Evolutionary conservation across 1,140 invertebrate genomes (phyloP).

Genomic region (Parapsyche elsis): DNA sequence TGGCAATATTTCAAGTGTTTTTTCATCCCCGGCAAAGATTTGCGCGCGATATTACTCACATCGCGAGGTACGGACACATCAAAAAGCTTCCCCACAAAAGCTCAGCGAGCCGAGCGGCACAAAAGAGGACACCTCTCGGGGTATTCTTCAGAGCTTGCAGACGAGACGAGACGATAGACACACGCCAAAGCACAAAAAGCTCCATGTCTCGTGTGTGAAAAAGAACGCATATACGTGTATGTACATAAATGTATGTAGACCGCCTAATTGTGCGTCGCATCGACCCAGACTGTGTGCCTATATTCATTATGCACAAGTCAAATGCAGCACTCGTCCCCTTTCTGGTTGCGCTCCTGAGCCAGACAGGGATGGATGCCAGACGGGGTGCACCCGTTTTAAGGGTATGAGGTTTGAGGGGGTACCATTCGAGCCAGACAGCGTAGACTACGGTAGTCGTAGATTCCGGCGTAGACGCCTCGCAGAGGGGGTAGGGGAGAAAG

Average conservation of each 20-base stretch:
- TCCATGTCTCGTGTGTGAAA: background rate
- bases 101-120: background rate
- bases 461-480: constrained; percentile 26
- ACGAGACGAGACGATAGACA: background rate
- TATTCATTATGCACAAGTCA: constrained; percentile 40
- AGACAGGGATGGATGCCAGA: constrained; percentile 31
- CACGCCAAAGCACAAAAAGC: background rate
- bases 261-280: constrained; percentile 54
- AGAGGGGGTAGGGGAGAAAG: background rate
- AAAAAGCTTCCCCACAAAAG: background rate
- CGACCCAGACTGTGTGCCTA: constrained; percentile 43
- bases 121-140: background rate
- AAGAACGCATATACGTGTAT: constrained; percentile 2
- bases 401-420: background rate
- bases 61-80: no score
- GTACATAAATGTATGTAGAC: background rate
- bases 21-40: no score
- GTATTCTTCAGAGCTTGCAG: background rate
- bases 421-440: constrained; percentile 36
- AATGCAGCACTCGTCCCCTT: constrained; percentile 2
- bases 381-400: background rate
- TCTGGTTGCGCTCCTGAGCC: background rate
- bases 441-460: constrained; percentile 28
- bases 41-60: no score
- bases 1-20: no score